Conservation (phyloP, 2,888 invertebrate species). For the Hypercompe scribonia region DNA sequence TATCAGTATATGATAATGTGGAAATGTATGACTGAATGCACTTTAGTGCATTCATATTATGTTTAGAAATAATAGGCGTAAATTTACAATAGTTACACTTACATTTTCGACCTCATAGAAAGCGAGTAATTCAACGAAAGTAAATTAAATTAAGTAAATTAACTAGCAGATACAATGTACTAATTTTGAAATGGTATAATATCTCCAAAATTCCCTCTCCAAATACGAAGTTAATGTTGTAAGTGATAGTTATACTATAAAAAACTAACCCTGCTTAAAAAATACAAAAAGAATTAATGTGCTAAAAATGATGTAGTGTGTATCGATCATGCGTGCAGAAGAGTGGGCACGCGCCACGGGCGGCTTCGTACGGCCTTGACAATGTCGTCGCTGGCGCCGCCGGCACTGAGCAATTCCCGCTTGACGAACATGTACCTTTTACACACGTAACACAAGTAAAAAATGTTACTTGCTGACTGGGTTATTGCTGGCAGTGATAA, state of each 20-base stretch:
- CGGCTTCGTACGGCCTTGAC: conserved; percentile 76
- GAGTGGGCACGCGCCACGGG: conserved; percentile 55
- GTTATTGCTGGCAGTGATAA: conserved; percentile 1
- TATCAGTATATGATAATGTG: too few relatives aligned
- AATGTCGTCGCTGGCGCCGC: conserved; percentile 68
- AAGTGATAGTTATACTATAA: too few relatives aligned
- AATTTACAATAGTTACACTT: too few relatives aligned
- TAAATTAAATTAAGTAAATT: too few relatives aligned
- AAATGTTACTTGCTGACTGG: conserved; percentile 12
- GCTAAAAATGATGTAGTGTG: conserved; percentile 64
- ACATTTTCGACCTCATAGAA: too few relatives aligned
- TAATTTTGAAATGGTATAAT: too few relatives aligned
- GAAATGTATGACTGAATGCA: neutral
- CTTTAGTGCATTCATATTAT: neutral
- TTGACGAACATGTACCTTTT: conserved; percentile 40
- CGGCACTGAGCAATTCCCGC: conserved; percentile 9
- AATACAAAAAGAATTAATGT: neutral
- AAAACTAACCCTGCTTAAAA: neutral
- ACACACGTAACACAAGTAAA: conserved; percentile 27
- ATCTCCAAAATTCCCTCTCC: too few relatives aligned
- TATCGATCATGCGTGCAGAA: conserved; percentile 43
- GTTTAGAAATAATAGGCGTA: neutral
- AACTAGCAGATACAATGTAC: too few relatives aligned
- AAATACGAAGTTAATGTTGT: too few relatives aligned
- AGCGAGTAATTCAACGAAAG: too few relatives aligned